These are phyloP conservation scores for Scomber scombrus DNA, from an alignment of 2,113 vertebrate species.

Conservation along the genomic window DNA sequence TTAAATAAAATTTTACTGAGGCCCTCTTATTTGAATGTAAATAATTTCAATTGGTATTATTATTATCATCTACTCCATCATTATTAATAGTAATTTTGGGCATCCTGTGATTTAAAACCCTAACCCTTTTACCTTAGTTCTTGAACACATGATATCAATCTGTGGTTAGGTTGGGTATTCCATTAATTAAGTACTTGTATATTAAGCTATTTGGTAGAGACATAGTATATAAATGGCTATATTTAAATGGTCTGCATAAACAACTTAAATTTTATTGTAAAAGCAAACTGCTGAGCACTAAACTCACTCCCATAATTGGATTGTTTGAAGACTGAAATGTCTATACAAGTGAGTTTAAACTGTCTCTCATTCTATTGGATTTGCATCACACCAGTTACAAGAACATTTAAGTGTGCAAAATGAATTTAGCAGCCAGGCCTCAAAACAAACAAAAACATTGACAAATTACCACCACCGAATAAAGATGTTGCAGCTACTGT, in stretches of 20 bases:
- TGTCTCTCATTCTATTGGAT: too few species aligned
- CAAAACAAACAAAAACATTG: too few species aligned
- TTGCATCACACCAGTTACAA: too few species aligned
- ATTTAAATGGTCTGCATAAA: neutral
- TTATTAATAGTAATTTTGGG: neutral
- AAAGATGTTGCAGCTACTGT: too few species aligned
- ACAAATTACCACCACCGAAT: too few species aligned
- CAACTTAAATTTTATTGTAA: too few species aligned
- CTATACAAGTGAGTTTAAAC: too few species aligned
- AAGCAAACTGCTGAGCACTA: too few species aligned
- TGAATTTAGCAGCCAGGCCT: too few species aligned
- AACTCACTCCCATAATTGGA: too few species aligned
- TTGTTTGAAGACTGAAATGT: too few species aligned
- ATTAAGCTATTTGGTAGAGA: neutral
- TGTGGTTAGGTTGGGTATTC: neutral
- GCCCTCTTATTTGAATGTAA: slow-evolving; percentile 10
- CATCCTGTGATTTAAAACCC: neutral
- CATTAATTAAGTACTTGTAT: neutral
- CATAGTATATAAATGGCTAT: neutral
- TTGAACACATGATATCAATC: neutral
- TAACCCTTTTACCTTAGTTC: neutral
- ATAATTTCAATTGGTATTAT: neutral
- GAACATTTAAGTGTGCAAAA: too few species aligned
- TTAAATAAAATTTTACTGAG: slow-evolving; percentile 47
- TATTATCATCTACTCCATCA: neutral